phyloP scores from a whole-genome alignment of 2,113 vertebrate species.

The Chaetops frenatus region DNA sequence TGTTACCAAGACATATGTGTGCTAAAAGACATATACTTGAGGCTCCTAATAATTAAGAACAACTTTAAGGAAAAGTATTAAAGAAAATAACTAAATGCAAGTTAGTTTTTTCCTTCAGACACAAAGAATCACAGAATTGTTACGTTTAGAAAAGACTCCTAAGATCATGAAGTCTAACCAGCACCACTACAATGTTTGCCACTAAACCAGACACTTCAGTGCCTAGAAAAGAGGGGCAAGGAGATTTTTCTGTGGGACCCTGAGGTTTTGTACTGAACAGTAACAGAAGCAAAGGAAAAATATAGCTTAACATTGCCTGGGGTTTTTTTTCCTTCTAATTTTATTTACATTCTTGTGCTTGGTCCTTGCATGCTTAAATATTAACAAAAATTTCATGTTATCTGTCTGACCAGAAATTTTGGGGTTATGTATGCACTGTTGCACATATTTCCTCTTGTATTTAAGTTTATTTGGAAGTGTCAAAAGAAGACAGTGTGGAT shows the following conservation, averaged over 20 bases:
- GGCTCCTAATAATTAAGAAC: not conserved
- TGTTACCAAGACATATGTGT: accelerated
- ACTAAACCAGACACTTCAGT: not conserved
- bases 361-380: not conserved
- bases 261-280: not conserved
- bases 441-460: not conserved
- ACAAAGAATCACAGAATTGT: not conserved
- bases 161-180: not conserved
- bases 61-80: not conserved
- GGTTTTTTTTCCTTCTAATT: not conserved
- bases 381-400: not conserved
- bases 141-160: not conserved
- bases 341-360: not conserved
- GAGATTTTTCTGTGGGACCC: not conserved
- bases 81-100: not conserved
- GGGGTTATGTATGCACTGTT: not conserved
- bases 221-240: not conserved
- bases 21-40: accelerated
- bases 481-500: not conserved
- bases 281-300: not conserved
- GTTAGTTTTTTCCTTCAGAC: not conserved
- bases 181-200: not conserved
- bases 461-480: not conserved
- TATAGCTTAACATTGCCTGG: not conserved
- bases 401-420: not conserved